A percentile compares a stretch with the other conserved stretches of the same genome.
phyloP scores from a whole-genome alignment of 2,113 vertebrate species.

The Engystomops pustulosus region DNA sequence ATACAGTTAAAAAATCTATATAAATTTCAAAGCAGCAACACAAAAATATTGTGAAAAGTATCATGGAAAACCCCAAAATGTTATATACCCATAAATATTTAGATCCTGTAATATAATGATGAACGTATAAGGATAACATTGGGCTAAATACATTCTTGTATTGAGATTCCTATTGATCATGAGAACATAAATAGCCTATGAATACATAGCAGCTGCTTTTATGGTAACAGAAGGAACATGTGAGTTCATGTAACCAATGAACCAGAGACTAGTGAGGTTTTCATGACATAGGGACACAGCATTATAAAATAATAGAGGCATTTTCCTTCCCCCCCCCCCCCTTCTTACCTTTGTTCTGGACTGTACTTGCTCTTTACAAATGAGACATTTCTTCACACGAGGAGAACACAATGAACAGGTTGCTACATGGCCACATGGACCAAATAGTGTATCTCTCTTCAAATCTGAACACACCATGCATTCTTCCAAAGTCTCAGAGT shows the following conservation, averaged over 20 bases:
- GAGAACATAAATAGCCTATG: not conserved
- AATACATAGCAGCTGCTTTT: too few species aligned
- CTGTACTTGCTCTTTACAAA: constrained; percentile 98
- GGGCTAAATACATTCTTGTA: too few species aligned
- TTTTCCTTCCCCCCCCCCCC: too few species aligned
- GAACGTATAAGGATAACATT: too few species aligned
- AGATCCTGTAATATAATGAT: too few species aligned
- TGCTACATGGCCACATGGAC: constrained; percentile 97
- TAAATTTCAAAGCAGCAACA: too few species aligned
- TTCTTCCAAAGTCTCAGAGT: constrained; percentile 94
- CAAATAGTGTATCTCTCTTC: constrained; percentile 97
- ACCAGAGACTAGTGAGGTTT: not conserved
- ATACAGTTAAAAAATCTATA: too few species aligned
- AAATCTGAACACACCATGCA: constrained; percentile 99
- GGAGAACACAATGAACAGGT: constrained; percentile 98
- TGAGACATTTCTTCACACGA: constrained; percentile 98
- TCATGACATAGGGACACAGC: not conserved
- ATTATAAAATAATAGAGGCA: not conserved
- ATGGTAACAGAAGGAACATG: not conserved
- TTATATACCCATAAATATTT: too few species aligned
- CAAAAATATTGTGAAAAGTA: too few species aligned
- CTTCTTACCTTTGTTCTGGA: constrained; percentile 93
- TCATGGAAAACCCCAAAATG: too few species aligned
- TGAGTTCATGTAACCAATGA: not conserved
- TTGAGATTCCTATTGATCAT: not conserved